Evolutionary conservation across 2,888 invertebrate species (phyloP).

Genomic region (Phalera bucephala): DNA sequence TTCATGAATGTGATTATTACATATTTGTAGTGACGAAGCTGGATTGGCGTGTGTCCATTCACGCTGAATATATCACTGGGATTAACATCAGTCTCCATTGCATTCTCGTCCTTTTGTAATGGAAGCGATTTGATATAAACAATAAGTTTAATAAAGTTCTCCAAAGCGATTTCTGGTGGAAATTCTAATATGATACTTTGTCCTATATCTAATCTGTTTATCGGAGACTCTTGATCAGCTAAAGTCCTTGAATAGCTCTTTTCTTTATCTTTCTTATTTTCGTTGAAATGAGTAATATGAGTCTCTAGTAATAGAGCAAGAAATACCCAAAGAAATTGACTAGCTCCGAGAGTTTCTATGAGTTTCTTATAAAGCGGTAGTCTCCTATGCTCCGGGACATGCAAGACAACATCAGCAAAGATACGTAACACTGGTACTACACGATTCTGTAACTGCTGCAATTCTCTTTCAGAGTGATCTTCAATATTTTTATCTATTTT

Average conservation of each 20-base stretch:
- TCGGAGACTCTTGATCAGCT: constrained; percentile 70
- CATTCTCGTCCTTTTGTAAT: constrained; percentile 81
- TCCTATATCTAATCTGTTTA: constrained; percentile 86
- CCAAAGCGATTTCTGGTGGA: constrained; percentile 83
- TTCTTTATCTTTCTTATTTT: constrained; percentile 63
- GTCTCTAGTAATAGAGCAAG: constrained; percentile 88
- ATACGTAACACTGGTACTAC: constrained; percentile 90
- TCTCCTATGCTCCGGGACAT: constrained; percentile 96
- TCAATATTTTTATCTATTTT: constrained; percentile 67
- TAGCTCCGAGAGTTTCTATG: constrained; percentile 86
- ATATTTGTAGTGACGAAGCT: constrained; percentile 93
- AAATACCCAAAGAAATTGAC: constrained; percentile 88
- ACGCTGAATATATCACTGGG: constrained; percentile 84
- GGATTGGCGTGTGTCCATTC: constrained; percentile 86
- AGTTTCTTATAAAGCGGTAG: constrained; percentile 91
- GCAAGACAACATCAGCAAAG: constrained; percentile 94
- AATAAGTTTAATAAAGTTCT: constrained; percentile 86
- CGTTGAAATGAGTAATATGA: constrained; percentile 84
- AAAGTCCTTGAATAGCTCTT: constrained; percentile 50
- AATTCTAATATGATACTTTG: constrained; percentile 87
- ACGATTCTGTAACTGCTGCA: constrained; percentile 66
- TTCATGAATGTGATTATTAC: constrained; percentile 89
- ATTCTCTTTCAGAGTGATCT: constrained; percentile 56
- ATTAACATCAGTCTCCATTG: constrained; percentile 62
- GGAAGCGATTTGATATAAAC: constrained; percentile 87